These are phyloP conservation scores for Glomeris maerens DNA, from an alignment of 1,140 invertebrate genomes.

Conservation along the genomic window DNA sequence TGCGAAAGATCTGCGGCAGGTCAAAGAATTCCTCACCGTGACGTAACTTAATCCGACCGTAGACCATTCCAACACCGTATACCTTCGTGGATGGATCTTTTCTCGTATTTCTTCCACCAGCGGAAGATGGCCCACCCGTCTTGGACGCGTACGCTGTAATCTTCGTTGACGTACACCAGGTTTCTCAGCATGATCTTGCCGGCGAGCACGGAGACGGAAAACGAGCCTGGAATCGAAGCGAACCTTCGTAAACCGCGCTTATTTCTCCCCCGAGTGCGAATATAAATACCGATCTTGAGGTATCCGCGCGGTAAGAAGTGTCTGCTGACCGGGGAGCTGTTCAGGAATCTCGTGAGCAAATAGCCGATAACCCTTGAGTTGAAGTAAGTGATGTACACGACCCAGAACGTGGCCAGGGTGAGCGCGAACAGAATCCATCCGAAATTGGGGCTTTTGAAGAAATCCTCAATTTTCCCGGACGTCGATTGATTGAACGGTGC, in stretches of 20 bases:
- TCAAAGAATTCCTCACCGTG: neutral
- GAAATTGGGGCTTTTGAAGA: slow-evolving; percentile 52
- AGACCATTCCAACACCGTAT: slow-evolving; percentile 12
- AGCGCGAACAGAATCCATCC: slow-evolving; percentile 64
- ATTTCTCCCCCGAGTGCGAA: neutral
- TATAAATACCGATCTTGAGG: slow-evolving; percentile 65
- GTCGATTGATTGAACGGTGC: slow-evolving; percentile 1
- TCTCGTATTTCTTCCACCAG: slow-evolving; percentile 58
- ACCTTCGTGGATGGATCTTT: slow-evolving; percentile 18
- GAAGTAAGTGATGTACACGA: slow-evolving; percentile 88
- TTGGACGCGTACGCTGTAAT: slow-evolving; percentile 82
- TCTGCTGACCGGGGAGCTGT: slow-evolving; percentile 51
- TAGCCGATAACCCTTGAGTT: slow-evolving; percentile 82
- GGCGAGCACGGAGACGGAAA: slow-evolving; percentile 83
- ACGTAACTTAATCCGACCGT: slow-evolving; percentile 5
- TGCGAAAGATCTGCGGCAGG: slow-evolving; percentile 70
- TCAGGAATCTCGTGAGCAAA: slow-evolving; percentile 74
- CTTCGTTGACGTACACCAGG: slow-evolving; percentile 84
- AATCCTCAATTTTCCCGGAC: slow-evolving; percentile 10
- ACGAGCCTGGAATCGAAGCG: slow-evolving; percentile 54
- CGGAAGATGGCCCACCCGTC: slow-evolving; percentile 95
- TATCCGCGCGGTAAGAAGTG: slow-evolving; percentile 55
- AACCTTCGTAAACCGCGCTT: neutral
- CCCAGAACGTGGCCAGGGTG: slow-evolving; percentile 65
- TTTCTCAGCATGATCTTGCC: slow-evolving; percentile 99